phyloP scores from a whole-genome alignment of 2,888 invertebrate genomes.

The Tolmerus cingulatus region DNA sequence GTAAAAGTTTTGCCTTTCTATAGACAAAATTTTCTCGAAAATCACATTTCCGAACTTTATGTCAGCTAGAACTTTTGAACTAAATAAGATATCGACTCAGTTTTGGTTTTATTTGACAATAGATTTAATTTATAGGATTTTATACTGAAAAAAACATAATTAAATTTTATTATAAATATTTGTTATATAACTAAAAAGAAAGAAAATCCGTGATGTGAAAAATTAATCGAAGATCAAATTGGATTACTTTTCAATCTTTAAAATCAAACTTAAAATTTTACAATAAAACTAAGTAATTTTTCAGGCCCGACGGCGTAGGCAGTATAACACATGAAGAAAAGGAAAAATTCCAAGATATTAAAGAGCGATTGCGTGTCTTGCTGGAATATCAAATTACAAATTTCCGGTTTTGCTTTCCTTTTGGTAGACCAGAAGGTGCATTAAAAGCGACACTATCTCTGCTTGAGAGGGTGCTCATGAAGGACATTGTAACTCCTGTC shows the following conservation, averaged over 20 bases:
- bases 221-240: not conserved
- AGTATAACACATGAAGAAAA: conserved; percentile 98
- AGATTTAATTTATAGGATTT: no score
- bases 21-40: no score
- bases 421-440: conserved; percentile 98
- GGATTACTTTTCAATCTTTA: not conserved
- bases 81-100: no score
- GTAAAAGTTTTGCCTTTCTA: no score
- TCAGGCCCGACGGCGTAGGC: conserved; percentile 97
- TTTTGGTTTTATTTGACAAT: no score
- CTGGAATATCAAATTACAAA: conserved; percentile 98
- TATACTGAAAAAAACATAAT: no score
- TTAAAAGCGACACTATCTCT: conserved; percentile 96
- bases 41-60: no score
- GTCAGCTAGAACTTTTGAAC: no score
- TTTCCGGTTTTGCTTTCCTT: conserved; percentile 98
- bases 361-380: conserved; percentile 89
- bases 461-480: conserved; percentile 97
- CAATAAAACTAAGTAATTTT: not conserved
- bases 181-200: no score
- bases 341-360: conserved; percentile 97
- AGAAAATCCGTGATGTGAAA: no score
- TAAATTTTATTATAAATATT: no score
- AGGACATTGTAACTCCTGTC: conserved; percentile 97
- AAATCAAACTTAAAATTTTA: not conserved